These are phyloP conservation scores for Laothoe populi DNA, from an alignment of 2,888 invertebrate species.

Conservation along the genomic window DNA sequence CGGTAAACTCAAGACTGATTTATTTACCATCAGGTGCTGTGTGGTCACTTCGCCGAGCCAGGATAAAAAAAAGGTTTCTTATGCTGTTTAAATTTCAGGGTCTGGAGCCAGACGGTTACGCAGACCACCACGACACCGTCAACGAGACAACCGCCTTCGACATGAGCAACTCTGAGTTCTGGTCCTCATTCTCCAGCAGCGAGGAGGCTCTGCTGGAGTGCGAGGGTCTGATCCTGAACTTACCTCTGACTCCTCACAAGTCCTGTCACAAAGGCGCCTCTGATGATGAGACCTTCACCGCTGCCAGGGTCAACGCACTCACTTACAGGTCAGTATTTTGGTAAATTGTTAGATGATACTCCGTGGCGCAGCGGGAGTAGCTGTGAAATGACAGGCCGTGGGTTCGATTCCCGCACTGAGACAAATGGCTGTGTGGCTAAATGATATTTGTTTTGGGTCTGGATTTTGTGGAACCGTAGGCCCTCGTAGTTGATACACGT, in stretches of 20 bases:
- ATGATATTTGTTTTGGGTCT: no score
- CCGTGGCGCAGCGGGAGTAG: no score
- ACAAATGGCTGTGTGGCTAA: no score
- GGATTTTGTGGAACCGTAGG: no score
- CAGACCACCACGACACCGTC: slow-evolving; percentile 86
- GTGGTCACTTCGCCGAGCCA: no score
- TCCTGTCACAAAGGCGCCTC: slow-evolving; percentile 74
- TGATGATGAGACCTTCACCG: slow-evolving; percentile 73
- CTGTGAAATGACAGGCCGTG: no score
- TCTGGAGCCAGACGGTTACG: slow-evolving; percentile 86
- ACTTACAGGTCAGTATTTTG: slow-evolving; percentile 85
- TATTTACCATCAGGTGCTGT: no score
- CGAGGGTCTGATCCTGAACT: slow-evolving; percentile 88
- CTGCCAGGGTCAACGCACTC: slow-evolving; percentile 85
- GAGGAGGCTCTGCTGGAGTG: slow-evolving; percentile 91
- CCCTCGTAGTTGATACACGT: no score
- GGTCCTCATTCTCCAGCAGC: slow-evolving; percentile 92
- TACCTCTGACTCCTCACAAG: slow-evolving; percentile 88
- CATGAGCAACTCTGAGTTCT: slow-evolving; percentile 91
- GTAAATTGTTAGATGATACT: neutral
- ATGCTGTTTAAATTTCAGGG: slow-evolving; percentile 66
- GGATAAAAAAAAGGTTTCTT: no score
- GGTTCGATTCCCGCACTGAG: no score
- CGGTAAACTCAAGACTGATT: no score
- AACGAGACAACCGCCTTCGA: slow-evolving; percentile 88